phyloP scores from a whole-genome alignment of 2,888 invertebrate species.

The Rhopalosiphum nymphaeae region DNA sequence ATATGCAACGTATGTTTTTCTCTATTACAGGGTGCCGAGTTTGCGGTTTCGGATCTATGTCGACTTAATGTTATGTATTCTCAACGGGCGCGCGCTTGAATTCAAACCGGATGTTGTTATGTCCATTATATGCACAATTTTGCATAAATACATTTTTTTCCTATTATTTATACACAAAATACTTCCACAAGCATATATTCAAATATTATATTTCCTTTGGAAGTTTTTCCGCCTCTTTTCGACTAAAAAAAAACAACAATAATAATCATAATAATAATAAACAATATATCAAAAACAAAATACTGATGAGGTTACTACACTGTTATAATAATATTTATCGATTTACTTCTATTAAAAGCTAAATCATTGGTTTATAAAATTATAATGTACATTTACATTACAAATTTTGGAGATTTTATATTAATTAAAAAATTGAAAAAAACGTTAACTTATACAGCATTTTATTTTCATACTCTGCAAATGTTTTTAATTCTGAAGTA shows the following conservation, averaged over 20 bases:
- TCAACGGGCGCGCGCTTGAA: neutral
- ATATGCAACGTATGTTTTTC: neutral
- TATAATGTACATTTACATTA: neutral
- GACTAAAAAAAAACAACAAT: neutral
- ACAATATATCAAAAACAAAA: conserved; percentile 20
- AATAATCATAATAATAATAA: neutral
- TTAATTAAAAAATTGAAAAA: neutral
- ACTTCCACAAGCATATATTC: neutral
- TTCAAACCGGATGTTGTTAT: conserved; percentile 13
- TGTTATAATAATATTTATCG: neutral
- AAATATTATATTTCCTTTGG: neutral
- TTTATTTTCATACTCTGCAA: conserved; percentile 15
- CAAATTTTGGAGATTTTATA: conserved; percentile 9
- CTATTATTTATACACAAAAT: conserved; percentile 25
- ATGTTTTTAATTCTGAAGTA: conserved; percentile 36
- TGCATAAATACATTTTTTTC: conserved; percentile 19
- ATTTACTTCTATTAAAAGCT: conserved; percentile 21
- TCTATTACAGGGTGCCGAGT: neutral
- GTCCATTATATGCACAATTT: conserved; percentile 23
- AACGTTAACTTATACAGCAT: neutral
- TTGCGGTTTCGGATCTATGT: neutral
- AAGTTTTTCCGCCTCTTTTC: conserved; percentile 14
- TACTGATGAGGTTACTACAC: neutral
- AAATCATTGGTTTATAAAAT: neutral
- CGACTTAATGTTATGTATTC: neutral